A percentile compares a stretch with the other conserved stretches of the same genome.
Conservation (phyloP, 2,888 invertebrate genomes). For the Antheraea yamamai region DNA sequence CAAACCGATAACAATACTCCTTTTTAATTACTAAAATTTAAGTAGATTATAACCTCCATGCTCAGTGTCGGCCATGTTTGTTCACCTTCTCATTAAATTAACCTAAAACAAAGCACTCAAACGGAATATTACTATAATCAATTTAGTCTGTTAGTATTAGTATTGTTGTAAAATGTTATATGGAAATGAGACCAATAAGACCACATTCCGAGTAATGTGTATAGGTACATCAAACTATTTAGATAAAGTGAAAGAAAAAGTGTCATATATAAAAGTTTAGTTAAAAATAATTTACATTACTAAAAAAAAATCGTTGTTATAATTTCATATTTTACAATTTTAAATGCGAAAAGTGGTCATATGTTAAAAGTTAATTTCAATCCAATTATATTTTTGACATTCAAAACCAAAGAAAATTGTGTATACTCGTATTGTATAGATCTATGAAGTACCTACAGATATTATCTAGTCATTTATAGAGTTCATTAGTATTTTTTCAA, state of each 20-base stretch:
- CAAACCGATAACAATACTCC: no score
- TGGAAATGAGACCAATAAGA: background rate
- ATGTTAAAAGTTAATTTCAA: background rate
- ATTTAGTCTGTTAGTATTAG: no score
- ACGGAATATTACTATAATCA: background rate
- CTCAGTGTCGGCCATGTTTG: background rate
- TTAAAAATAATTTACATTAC: background rate
- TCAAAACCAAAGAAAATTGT: background rate
- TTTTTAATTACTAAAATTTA: no score
- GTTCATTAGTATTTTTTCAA: background rate
- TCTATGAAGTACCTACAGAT: background rate
- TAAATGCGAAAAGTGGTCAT: no score
- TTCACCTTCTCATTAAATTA: background rate
- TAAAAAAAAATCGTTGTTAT: background rate
- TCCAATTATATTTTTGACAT: background rate
- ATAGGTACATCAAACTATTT: background rate
- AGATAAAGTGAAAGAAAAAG: background rate
- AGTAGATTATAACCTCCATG: background rate
- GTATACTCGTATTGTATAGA: background rate
- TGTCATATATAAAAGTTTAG: background rate
- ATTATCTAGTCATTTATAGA: background rate
- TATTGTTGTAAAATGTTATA: background rate
- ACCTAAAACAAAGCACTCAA: background rate
- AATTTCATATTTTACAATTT: no score
- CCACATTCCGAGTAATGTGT: no score